These are phyloP conservation scores for Zeus faber DNA, from an alignment of 2,113 vertebrate genomes.

Conservation along the genomic window DNA sequence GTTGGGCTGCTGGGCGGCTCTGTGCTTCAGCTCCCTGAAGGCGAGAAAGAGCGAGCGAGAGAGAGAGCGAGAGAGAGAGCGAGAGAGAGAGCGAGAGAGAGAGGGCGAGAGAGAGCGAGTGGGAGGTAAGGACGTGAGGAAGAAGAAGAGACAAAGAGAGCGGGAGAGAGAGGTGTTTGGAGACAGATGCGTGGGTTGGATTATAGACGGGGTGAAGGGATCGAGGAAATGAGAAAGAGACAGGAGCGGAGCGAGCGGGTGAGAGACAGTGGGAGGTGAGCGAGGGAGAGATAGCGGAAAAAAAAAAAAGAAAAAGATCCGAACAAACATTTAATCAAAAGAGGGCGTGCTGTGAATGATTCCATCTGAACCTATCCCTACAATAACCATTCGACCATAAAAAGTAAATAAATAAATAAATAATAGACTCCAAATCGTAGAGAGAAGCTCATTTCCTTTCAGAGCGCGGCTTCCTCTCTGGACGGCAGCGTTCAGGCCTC, in stretches of 20 bases:
- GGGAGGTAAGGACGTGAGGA: too few relatives aligned
- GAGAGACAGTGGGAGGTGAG: neutral
- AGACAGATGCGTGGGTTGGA: too few relatives aligned
- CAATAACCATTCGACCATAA: too few relatives aligned
- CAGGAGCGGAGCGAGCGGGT: too few relatives aligned
- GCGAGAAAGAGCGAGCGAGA: slow-evolving; percentile 5
- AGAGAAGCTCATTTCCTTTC: neutral
- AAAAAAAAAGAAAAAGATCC: neutral
- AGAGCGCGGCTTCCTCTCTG: neutral
- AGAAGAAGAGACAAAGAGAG: neutral
- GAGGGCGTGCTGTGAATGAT: slow-evolving; percentile 33
- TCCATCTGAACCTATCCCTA: slow-evolving; percentile 27
- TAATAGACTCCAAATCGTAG: slow-evolving; percentile 8
- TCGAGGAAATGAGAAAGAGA: too few relatives aligned
- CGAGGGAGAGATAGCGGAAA: slow-evolving; percentile 15
- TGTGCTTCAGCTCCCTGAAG: slow-evolving; percentile 89
- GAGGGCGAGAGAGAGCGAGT: slow-evolving; percentile 1
- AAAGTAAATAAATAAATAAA: too few relatives aligned
- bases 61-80: slow-evolving; percentile 2
- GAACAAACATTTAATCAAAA: slow-evolving; percentile 40
- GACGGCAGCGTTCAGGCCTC: neutral
- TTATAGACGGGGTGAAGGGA: too few relatives aligned
- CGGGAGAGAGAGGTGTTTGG: slow-evolving; percentile 34
- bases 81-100: neutral
- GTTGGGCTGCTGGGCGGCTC: slow-evolving; percentile 67